Percentiles rank a stretch among this genome's conserved stretches.
These are phyloP conservation scores for Zosterops lateralis DNA, from an alignment of 2,113 vertebrate genomes.

Conservation along the genomic window DNA sequence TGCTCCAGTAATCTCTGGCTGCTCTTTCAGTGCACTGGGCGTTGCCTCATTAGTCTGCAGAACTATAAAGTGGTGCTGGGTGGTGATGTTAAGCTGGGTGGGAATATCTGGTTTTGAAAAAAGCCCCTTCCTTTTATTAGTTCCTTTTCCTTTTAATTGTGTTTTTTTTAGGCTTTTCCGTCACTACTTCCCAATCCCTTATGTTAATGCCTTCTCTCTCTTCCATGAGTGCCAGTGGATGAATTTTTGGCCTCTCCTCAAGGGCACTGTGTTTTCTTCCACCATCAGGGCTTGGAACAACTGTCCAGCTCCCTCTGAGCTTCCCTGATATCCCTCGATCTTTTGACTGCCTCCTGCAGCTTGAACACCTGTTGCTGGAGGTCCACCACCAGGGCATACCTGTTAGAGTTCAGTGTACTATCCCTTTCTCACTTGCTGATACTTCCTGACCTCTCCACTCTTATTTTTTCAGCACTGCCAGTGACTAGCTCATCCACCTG, in stretches of 20 bases:
- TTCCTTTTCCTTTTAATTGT: neutral
- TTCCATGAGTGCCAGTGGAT: neutral
- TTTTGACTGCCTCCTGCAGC: neutral
- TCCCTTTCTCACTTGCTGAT: rapidly evolving
- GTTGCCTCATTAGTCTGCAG: neutral
- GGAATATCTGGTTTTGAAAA: neutral
- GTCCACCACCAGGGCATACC: neutral
- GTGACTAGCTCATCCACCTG: neutral
- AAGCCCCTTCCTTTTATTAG: neutral
- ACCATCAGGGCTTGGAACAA: neutral
- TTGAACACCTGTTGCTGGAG: neutral
- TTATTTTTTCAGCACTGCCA: neutral
- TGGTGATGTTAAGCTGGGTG: neutral
- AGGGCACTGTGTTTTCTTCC: neutral
- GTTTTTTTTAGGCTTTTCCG: neutral
- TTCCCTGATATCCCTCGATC: neutral
- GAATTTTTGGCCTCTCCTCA: neutral
- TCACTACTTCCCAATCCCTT: neutral
- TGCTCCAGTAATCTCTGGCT: neutral
- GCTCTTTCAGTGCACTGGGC: neutral
- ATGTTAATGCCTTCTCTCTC: neutral
- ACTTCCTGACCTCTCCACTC: neutral
- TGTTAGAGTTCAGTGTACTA: neutral
- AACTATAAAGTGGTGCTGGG: neutral
- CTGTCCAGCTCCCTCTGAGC: neutral